Evolutionary conservation across 2,113 vertebrate species (phyloP).

Genomic region (Ptychochromis oligacanthus): DNA sequence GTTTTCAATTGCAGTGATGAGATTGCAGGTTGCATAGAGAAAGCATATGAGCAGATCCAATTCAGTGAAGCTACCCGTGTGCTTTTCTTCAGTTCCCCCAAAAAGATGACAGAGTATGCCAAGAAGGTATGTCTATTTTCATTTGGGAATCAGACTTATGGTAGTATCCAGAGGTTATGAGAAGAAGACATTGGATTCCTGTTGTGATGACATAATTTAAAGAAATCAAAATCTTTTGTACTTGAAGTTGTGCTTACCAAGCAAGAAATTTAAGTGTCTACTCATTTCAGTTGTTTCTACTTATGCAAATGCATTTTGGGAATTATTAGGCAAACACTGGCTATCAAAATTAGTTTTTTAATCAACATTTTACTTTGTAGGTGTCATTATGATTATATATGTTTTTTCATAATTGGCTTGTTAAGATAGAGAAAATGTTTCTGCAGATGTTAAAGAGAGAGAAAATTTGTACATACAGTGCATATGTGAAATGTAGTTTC

Average conservation of each 20-base stretch:
- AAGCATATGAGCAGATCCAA: conserved; percentile 93
- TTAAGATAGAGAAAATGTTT: neutral
- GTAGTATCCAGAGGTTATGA: neutral
- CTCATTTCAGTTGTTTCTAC: neutral
- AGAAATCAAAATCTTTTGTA: neutral
- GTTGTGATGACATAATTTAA: neutral
- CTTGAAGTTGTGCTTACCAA: too few species aligned
- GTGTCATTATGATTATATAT: neutral
- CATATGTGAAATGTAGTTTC: too few species aligned
- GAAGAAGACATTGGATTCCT: neutral
- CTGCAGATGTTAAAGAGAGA: neutral
- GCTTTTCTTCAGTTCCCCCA: conserved; percentile 90
- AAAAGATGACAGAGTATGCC: conserved; percentile 94
- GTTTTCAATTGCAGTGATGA: conserved; percentile 83
- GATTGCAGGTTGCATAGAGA: conserved; percentile 93
- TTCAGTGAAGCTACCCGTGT: conserved; percentile 89
- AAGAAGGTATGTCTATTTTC: conserved; percentile 83
- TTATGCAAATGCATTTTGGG: neutral
- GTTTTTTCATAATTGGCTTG: neutral
- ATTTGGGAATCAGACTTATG: neutral
- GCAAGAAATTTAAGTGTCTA: neutral
- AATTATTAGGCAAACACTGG: neutral
- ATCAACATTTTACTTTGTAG: neutral
- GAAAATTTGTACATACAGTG: neutral
- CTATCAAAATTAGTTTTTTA: neutral